phyloP scores from a whole-genome alignment of 2,797 vertebrate genomes.

The Lithobates pipiens region DNA sequence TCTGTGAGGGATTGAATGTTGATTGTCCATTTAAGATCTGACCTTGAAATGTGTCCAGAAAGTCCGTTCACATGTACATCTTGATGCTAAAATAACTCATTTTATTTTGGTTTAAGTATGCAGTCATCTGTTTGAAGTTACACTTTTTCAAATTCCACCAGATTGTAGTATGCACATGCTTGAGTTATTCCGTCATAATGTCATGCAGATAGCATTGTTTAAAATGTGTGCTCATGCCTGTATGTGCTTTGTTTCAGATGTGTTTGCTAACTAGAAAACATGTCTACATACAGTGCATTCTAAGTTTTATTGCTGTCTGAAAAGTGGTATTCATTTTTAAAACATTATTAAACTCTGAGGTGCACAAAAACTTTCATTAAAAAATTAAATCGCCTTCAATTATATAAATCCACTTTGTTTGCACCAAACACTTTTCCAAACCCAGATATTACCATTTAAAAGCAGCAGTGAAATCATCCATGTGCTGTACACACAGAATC shows the following conservation, averaged over 20 bases:
- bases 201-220: conserved; percentile 51
- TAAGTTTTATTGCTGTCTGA: neutral
- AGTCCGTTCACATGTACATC: conserved; percentile 50
- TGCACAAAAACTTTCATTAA: too few relatives aligned
- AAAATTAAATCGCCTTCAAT: too few relatives aligned
- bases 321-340: neutral
- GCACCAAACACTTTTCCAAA: too few relatives aligned
- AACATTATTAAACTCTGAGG: neutral
- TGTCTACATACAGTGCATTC: neutral
- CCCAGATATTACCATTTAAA: too few relatives aligned
- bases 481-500: too few relatives aligned
- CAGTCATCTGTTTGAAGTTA: conserved; percentile 61
- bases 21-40: conserved; percentile 57
- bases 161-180: conserved; percentile 46
- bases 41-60: conserved; percentile 56
- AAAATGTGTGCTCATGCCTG: conserved; percentile 36
- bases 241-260: conserved; percentile 24
- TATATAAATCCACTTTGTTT: too few relatives aligned
- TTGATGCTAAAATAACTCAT: conserved; percentile 51
- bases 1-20: conserved; percentile 60
- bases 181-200: conserved; percentile 46
- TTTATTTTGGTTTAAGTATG: conserved; percentile 56
- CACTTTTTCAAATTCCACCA: conserved; percentile 44
- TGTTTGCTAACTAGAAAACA: neutral
- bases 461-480: too few relatives aligned